phyloP scores from a whole-genome alignment of 2,888 invertebrate genomes.

The Metallyticus violacea region DNA sequence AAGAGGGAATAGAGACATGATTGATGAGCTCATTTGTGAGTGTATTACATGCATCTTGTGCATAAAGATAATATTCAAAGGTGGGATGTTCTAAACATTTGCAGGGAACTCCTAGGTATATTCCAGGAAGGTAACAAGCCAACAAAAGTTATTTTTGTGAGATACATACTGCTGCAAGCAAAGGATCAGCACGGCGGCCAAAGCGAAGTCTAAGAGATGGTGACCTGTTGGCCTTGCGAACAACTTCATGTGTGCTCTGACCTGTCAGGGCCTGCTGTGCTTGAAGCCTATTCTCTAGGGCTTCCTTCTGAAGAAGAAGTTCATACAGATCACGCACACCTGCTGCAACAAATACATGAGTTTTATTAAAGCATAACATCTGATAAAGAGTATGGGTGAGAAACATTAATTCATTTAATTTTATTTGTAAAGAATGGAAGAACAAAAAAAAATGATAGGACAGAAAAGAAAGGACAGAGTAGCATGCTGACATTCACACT shows the following conservation, averaged over 20 bases:
- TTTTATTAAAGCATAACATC: background rate
- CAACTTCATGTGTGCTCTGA: slow-evolving; percentile 57
- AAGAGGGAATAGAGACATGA: no score
- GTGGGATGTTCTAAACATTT: no score
- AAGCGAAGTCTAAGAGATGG: slow-evolving; percentile 74
- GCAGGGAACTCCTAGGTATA: no score
- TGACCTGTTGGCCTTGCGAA: slow-evolving; percentile 73
- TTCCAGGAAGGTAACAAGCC: no score
- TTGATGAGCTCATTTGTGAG: no score
- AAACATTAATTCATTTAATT: background rate
- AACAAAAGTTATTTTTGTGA: background rate
- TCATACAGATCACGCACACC: slow-evolving; percentile 58
- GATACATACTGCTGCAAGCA: slow-evolving; percentile 18
- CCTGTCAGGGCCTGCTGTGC: background rate
- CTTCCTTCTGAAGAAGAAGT: slow-evolving; percentile 60
- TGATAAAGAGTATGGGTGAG: background rate
- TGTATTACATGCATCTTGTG: no score
- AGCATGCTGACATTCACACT: no score
- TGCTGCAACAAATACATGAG: slow-evolving; percentile 25
- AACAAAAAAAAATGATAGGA: no score
- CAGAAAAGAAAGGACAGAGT: no score
- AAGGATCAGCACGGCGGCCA: slow-evolving; percentile 69
- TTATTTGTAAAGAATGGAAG: no score
- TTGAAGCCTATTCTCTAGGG: slow-evolving; percentile 45
- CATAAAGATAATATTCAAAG: no score